These are phyloP conservation scores for Fukomys damarensis DNA, from an alignment of 2,113 vertebrate species.

Conservation along the genomic window DNA sequence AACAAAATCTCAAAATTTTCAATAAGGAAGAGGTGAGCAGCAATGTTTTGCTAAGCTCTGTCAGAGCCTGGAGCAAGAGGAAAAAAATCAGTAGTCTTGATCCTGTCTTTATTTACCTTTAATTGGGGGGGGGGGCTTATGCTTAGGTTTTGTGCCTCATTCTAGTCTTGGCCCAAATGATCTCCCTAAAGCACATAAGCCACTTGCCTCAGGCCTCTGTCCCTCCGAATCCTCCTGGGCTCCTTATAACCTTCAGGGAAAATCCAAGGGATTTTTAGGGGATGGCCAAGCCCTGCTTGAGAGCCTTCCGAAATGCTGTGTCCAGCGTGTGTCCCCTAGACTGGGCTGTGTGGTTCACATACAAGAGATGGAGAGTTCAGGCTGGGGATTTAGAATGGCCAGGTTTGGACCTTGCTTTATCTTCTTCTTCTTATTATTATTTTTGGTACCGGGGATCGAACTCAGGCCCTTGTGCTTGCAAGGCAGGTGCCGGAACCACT, in stretches of 20 bases:
- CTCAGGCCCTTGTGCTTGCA: no score
- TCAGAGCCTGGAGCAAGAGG: background rate
- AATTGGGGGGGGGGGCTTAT: no score
- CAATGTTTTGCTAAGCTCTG: background rate
- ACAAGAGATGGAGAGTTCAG: background rate
- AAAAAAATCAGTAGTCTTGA: background rate
- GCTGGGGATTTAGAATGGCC: background rate
- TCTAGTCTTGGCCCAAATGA: no score
- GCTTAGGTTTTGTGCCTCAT: background rate
- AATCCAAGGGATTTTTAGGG: background rate
- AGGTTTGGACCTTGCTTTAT: background rate
- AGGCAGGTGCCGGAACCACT: no score
- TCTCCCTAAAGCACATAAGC: background rate
- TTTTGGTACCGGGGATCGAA: no score
- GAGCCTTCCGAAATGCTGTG: background rate
- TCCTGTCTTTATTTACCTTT: background rate
- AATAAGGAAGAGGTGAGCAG: background rate
- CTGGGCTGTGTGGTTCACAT: background rate
- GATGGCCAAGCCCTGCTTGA: background rate
- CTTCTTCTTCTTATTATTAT: no score
- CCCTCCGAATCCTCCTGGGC: background rate
- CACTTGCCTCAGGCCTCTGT: background rate
- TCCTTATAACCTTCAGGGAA: background rate
- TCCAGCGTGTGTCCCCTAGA: fast-evolving
- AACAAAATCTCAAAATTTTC: background rate